These are phyloP conservation scores for Maconellicoccus hirsutus DNA, from an alignment of 1,140 invertebrate species.

Conservation along the genomic window DNA sequence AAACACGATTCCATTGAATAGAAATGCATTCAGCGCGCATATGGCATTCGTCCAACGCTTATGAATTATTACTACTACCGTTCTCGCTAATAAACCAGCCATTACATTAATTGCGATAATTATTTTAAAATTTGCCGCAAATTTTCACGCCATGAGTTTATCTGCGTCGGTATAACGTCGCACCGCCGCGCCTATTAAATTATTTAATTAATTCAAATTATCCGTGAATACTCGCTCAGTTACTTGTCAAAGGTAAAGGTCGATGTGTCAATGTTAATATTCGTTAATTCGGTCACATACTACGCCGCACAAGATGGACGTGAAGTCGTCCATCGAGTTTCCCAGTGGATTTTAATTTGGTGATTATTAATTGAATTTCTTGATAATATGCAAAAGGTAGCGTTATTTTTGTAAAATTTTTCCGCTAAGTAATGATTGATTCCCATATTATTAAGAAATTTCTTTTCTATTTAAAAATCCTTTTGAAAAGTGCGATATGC, in stretches of 20 bases:
- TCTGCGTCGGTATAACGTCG: neutral
- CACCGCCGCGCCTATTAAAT: neutral
- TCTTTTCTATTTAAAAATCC: too few relatives aligned
- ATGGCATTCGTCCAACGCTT: neutral
- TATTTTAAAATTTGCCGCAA: neutral
- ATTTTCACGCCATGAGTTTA: neutral
- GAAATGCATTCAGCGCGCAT: neutral
- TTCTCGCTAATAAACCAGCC: neutral
- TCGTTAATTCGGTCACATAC: too few relatives aligned
- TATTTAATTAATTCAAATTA: constrained; percentile 1
- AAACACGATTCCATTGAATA: neutral
- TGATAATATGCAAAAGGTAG: too few relatives aligned
- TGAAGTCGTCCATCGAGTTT: too few relatives aligned
- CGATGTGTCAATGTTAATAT: neutral
- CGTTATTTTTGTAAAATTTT: too few relatives aligned
- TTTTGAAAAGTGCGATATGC: too few relatives aligned
- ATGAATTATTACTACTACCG: neutral
- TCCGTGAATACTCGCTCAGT: neutral
- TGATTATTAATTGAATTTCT: too few relatives aligned
- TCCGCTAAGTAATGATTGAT: too few relatives aligned
- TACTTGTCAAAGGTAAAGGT: neutral
- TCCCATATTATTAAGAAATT: too few relatives aligned
- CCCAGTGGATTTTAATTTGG: too few relatives aligned
- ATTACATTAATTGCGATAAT: constrained; percentile 4
- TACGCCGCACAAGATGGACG: too few relatives aligned